These are phyloP conservation scores for Tineola bisselliella DNA, from an alignment of 2,888 invertebrate genomes.

Conservation along the genomic window DNA sequence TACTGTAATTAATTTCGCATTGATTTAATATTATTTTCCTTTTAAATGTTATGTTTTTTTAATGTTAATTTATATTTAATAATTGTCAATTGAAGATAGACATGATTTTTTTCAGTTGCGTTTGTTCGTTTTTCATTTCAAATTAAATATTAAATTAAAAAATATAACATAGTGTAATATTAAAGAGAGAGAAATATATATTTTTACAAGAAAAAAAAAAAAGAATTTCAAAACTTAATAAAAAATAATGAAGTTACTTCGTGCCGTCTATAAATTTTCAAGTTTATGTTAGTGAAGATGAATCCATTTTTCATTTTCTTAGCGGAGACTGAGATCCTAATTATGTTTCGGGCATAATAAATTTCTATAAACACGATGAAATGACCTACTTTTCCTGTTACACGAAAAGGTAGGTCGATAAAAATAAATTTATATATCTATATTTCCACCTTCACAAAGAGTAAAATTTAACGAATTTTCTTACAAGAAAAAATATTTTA, in stretches of 20 bases:
- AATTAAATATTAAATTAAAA: too few relatives aligned
- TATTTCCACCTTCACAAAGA: neutral
- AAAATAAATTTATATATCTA: neutral
- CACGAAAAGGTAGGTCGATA: neutral
- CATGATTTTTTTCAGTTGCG: too few relatives aligned
- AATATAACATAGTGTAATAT: too few relatives aligned
- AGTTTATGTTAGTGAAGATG: constrained; percentile 3
- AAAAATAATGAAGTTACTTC: neutral
- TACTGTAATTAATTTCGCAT: too few relatives aligned
- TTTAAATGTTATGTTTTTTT: too few relatives aligned
- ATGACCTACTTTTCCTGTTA: constrained; percentile 10
- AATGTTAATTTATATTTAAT: too few relatives aligned
- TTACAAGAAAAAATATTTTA: too few relatives aligned
- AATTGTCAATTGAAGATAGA: too few relatives aligned
- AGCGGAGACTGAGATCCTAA: constrained; percentile 3
- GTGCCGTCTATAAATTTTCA: constrained; percentile 1
- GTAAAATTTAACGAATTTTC: too few relatives aligned
- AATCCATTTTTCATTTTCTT: constrained; percentile 9
- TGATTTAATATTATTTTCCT: too few relatives aligned
- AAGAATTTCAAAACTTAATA: neutral
- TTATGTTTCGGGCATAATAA: constrained; percentile 9
- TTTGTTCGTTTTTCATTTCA: too few relatives aligned
- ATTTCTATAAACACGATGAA: constrained; percentile 11
- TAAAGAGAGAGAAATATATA: too few relatives aligned
- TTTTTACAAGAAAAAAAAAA: neutral